phyloP scores from a whole-genome alignment of 2,113 vertebrate species.

The Pollimyrus isidori region DNA sequence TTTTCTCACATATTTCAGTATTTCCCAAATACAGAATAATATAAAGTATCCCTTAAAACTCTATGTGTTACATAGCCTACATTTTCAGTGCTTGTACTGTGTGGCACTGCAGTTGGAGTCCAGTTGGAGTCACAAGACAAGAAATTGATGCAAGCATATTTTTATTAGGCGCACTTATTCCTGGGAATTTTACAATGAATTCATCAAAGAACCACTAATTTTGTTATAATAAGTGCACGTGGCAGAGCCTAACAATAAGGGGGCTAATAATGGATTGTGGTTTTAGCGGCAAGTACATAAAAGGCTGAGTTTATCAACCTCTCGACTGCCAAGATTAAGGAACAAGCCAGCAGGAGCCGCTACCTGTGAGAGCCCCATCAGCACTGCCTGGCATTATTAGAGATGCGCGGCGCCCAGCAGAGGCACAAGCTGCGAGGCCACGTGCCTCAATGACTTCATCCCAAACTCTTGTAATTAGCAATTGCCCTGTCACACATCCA shows the following conservation, averaged over 20 bases:
- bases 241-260: neutral
- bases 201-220: neutral
- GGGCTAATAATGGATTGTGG: neutral
- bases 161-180: neutral
- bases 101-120: neutral
- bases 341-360: neutral
- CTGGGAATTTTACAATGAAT: neutral
- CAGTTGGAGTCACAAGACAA: neutral
- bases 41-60: neutral
- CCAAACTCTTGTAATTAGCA: constrained; percentile 13
- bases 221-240: neutral
- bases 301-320: neutral
- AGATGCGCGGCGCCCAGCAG: neutral
- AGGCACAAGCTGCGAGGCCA: neutral
- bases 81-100: neutral
- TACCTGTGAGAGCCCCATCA: neutral
- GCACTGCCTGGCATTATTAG: neutral
- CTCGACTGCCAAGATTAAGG: neutral
- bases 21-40: neutral
- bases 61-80: neutral
- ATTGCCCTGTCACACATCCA: neutral
- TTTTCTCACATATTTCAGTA: neutral
- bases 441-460: neutral
- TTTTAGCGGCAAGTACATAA: neutral
- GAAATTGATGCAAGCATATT: neutral